Base-by-base conservation (phyloP, 2,113 vertebrate species). In the Actinemys pallida region DNA sequence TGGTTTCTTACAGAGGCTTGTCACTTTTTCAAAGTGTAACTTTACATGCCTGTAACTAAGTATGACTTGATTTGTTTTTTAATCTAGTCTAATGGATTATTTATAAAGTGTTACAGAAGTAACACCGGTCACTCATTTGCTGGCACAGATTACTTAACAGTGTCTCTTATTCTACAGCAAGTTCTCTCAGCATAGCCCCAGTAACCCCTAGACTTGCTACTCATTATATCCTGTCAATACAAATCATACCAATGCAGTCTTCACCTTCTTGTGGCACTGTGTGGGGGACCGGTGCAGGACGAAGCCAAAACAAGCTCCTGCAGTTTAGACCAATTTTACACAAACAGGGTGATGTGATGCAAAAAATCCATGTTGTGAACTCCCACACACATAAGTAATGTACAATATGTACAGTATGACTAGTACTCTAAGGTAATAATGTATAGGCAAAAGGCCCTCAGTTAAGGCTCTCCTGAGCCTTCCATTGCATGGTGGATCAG, bases 91-190 rank as follows among this genome's bases (percentile, higher is more conserved):
- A 92, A 81, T 11, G 16, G 57, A 79, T 96, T 85, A 83, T 91
- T 85, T 94, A 93, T 94, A 96, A 92, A 91, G 95, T 93, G 39
- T 10, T 13, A 93, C 2, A 49, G 85, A 11, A 89, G 81, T 49
- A 83, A 53, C 47, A 35, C 3, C 8, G 19, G 52, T 96, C 92
- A 91, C 81, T 88, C 83, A 93, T 92, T 95, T 96, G 81, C 84
- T 50, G 75, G 14, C 3, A 9, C 29, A n/a, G 72, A 5, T 4
- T 57, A 89, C 20, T 53, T 81, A 84, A 19, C 65, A 87, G 80
- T 13, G 1, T 86, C 47, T 53, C 92, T 87, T 83, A 57, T 24
- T 90, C 11, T 16, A 86, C 52, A 8, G 45, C 4, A 86, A 90
- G 56, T 93, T 45, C 62, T 86, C 88, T 90, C 72, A 90, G 59